Percentiles rank a stretch among this genome's conserved stretches.
phyloP scores from a whole-genome alignment of 2,888 invertebrate genomes.

The Miltochrista miniata region DNA sequence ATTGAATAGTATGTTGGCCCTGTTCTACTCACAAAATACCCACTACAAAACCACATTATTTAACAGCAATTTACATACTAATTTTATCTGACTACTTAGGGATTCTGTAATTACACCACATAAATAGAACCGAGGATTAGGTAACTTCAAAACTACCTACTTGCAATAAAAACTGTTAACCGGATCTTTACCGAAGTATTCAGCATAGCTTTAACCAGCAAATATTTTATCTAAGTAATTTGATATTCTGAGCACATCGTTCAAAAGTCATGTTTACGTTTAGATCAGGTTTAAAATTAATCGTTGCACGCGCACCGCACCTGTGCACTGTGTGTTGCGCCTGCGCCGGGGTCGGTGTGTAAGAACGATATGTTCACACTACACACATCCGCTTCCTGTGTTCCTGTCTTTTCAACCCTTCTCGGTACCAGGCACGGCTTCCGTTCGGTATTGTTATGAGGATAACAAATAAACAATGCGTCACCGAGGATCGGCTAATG shows the following conservation, averaged over 20 bases:
- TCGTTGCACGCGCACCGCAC: slow-evolving; percentile 18
- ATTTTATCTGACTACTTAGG: background rate
- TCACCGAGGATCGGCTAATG: slow-evolving; percentile 8
- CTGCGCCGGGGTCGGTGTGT: slow-evolving; percentile 54
- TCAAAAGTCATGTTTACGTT: slow-evolving; percentile 42
- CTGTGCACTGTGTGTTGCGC: slow-evolving; percentile 38
- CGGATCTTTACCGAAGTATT: slow-evolving; percentile 17
- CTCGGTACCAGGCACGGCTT: slow-evolving; percentile 47
- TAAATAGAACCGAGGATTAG: background rate
- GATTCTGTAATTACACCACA: background rate
- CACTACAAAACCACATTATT: background rate
- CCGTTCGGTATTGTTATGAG: slow-evolving; percentile 39
- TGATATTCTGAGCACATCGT: slow-evolving; percentile 18
- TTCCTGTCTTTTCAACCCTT: slow-evolving; percentile 58
- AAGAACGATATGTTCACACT: slow-evolving; percentile 41
- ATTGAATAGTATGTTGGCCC: too few relatives aligned
- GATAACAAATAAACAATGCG: slow-evolving; percentile 33
- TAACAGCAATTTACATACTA: background rate
- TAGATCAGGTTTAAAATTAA: slow-evolving; percentile 45
- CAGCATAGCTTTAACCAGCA: background rate
- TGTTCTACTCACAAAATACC: too few relatives aligned
- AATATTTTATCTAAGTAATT: too few relatives aligned
- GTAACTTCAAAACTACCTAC: background rate
- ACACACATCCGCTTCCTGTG: slow-evolving; percentile 75
- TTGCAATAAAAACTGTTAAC: slow-evolving; percentile 5